These are phyloP conservation scores for Ernsta delagoae DNA, from an alignment of 2,888 invertebrate genomes.

Conservation along the genomic window DNA sequence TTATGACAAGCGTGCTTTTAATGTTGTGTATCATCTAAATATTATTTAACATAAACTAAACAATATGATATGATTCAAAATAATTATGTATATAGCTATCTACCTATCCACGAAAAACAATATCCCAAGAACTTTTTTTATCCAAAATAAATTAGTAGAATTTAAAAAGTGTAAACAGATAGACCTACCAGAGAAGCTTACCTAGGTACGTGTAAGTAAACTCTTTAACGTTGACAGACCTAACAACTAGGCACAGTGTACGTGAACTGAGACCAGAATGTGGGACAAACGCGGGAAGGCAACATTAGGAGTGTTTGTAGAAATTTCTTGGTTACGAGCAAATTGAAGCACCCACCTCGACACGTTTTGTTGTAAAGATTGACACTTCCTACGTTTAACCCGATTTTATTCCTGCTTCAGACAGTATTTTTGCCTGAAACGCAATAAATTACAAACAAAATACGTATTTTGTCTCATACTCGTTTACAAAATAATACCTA, in stretches of 20 bases:
- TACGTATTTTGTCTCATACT: too few species aligned
- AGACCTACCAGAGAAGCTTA: not conserved
- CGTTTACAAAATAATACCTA: too few species aligned
- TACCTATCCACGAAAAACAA: too few species aligned
- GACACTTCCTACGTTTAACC: conserved; percentile 2
- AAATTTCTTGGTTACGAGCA: conserved; percentile 2
- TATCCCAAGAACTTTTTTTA: too few species aligned
- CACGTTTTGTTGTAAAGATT: conserved; percentile 1
- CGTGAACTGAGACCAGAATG: not conserved
- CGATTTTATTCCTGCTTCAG: not conserved
- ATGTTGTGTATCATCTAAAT: too few species aligned
- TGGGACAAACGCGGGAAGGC: not conserved
- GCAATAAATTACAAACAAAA: too few species aligned
- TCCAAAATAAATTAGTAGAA: too few species aligned
- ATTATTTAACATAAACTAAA: too few species aligned
- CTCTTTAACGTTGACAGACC: not conserved
- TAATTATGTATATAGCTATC: too few species aligned
- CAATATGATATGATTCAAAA: too few species aligned
- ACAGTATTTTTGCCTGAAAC: too few species aligned
- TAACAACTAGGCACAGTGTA: not conserved
- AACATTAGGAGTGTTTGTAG: conserved; percentile 1
- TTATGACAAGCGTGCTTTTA: too few species aligned
- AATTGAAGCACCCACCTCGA: not conserved
- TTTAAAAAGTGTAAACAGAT: not conserved
- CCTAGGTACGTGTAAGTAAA: not conserved